phyloP scores from a whole-genome alignment of 2,797 vertebrate species.

The Acomys russatus region DNA sequence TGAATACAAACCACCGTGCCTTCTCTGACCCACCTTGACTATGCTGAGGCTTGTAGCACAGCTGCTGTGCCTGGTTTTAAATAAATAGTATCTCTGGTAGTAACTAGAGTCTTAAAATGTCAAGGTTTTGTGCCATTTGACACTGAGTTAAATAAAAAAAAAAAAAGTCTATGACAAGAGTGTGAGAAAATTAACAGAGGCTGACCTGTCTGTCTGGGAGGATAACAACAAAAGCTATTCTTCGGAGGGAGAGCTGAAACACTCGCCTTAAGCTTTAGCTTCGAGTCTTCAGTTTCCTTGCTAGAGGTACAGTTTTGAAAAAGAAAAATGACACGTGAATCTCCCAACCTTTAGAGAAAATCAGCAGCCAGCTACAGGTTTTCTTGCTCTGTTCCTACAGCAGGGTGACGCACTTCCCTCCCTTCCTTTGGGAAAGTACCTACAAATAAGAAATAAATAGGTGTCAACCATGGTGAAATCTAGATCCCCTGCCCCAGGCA shows the following conservation, averaged over 20 bases:
- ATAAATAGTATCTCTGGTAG: not conserved
- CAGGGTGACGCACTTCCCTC: not conserved
- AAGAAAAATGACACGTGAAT: not conserved
- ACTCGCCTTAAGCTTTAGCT: not conserved
- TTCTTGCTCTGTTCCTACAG: not conserved
- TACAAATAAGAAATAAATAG: not conserved
- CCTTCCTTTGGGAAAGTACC: slow-evolving; percentile 7
- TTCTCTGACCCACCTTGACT: not conserved
- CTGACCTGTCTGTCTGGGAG: not conserved
- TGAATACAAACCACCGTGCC: not conserved
- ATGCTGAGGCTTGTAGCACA: not conserved
- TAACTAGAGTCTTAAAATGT: slow-evolving; percentile 47
- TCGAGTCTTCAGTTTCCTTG: not conserved
- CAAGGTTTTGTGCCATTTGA: slow-evolving; percentile 16
- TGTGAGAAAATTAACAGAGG: not conserved
- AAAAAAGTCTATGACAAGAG: not conserved
- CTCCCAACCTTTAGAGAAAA: not conserved
- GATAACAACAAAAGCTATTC: not conserved
- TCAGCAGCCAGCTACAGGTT: not conserved
- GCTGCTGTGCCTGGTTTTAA: not conserved
- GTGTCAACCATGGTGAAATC: not conserved
- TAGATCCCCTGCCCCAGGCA: not conserved
- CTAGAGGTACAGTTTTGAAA: not conserved
- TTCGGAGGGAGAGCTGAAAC: not conserved
- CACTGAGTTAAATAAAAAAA: slow-evolving; percentile 18